Evolutionary conservation across 2,888 invertebrate species (phyloP), one percentile per base, ranked within the genome.

Genomic region (Melieria omissa): DNA sequence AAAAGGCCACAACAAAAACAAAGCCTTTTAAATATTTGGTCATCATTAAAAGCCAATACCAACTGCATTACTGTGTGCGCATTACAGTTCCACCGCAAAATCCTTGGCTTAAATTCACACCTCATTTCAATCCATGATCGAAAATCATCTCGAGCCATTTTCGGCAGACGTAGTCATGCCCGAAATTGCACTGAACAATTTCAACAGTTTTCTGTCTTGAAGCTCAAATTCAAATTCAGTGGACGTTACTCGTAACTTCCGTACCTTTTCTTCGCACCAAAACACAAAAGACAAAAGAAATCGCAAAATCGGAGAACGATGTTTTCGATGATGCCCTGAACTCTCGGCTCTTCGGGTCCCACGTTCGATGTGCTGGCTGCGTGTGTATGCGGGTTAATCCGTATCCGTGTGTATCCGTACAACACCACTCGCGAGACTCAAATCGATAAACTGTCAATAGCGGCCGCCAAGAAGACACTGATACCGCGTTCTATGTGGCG

Each of bases 401-500:
- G 74, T 74, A 75, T 75, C 74, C 74, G 76, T 69, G 72, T 69
- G 45, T 69, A 16, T n/a, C 60, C 16, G 16, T n/a, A n/a, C 6
- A 4, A 45, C 7, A n/a, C 8, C 47, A 52, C 49, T 61, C 62
- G 46, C 73, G 70, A 65, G 66, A 74, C 46, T 71, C 66, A 12
- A 65, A 69, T 10, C 46, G 55, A 46, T 63, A 9, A 49, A 71
- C 78, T 78, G 77, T 76, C 78, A 70, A 78, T 78, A 78, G 76
- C 80, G 77, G 79, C 79, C 80, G 81, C 82, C 82, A 80, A 84
- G 82, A 83, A 84, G 79, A 82, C 79, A 83, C 83, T 82, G 81
- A 83, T 81, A 83, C 79, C 76, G 78, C 78, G 79, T 82, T 83
- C 83, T 83, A 79, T 77, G 69, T 70, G 76, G 71, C 78, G 80